Evolutionary conservation across 1,140 invertebrate genomes (phyloP).

Genomic region (Drosophila mayri): DNA sequence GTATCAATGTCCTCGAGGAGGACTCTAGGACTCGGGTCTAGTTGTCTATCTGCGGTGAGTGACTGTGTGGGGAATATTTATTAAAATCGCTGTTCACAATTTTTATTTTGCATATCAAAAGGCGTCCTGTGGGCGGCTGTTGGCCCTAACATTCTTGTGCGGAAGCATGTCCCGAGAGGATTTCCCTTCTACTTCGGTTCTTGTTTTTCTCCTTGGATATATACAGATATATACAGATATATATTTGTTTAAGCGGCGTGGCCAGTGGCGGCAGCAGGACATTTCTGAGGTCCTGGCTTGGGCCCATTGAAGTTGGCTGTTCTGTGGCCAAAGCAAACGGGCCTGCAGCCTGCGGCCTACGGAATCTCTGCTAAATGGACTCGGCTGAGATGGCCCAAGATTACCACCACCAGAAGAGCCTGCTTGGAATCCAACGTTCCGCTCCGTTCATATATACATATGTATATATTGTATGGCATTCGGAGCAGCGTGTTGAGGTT

Average conservation of each 20-base stretch:
- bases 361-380: conserved; percentile 57
- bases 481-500: conserved; percentile 33
- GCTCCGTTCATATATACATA: not conserved
- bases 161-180: conserved; percentile 42
- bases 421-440: conserved; percentile 1
- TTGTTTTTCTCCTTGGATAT: conserved; percentile 26
- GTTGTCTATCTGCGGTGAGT: conserved; percentile 35
- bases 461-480: not conserved
- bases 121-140: conserved; percentile 45
- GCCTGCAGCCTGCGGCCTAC: conserved; percentile 38
- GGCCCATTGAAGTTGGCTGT: conserved; percentile 49
- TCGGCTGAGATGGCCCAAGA: conserved; percentile 43
- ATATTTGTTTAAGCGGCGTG: conserved; percentile 49
- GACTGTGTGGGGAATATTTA: conserved; percentile 71
- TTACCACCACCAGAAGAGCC: conserved; percentile 19
- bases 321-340: conserved; percentile 58
- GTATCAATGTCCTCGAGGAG: conserved; percentile 43
- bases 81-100: conserved; percentile 77
- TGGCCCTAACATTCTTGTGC: conserved; percentile 43
- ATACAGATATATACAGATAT: conserved; percentile 45
- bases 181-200: conserved; percentile 17
- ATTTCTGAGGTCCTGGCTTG: conserved; percentile 34
- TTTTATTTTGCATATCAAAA: conserved; percentile 81
- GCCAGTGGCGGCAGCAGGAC: conserved; percentile 29
- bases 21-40: conserved; percentile 9